phyloP scores from a whole-genome alignment of 2,797 vertebrate genomes.

The Thamnophis elegans region DNA sequence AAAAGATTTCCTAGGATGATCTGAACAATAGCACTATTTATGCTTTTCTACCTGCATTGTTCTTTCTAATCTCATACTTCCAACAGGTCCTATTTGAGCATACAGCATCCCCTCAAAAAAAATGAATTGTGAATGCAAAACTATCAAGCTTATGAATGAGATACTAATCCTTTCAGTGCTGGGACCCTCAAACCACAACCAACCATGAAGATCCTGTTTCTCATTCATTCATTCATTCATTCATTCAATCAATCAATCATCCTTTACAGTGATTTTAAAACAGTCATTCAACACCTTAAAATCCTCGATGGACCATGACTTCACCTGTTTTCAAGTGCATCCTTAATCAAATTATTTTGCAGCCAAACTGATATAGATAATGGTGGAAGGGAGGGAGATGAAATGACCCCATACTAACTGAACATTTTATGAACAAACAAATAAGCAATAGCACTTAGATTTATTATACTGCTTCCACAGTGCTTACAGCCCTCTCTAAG shows the following conservation, averaged over 20 bases:
- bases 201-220: background rate
- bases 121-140: conserved; percentile 8
- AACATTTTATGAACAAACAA: background rate
- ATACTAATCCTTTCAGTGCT: background rate
- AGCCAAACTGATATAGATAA: background rate
- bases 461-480: too few species aligned
- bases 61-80: background rate
- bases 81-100: conserved; percentile 1
- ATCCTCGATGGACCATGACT: background rate
- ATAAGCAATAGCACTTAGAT: too few species aligned
- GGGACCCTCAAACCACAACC: background rate
- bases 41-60: conserved; percentile 13
- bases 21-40: background rate
- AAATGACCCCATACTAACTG: background rate
- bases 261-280: background rate
- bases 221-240: background rate
- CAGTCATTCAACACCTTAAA: background rate
- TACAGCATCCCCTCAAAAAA: background rate
- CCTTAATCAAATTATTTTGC: background rate
- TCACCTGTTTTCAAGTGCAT: background rate
- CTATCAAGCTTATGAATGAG: background rate
- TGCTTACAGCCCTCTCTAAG: too few species aligned
- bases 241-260: background rate
- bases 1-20: background rate
- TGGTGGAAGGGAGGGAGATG: background rate